These are phyloP conservation scores for Elaphurus davidianus DNA, from an alignment of 2,113 vertebrate species.

Conservation along the genomic window DNA sequence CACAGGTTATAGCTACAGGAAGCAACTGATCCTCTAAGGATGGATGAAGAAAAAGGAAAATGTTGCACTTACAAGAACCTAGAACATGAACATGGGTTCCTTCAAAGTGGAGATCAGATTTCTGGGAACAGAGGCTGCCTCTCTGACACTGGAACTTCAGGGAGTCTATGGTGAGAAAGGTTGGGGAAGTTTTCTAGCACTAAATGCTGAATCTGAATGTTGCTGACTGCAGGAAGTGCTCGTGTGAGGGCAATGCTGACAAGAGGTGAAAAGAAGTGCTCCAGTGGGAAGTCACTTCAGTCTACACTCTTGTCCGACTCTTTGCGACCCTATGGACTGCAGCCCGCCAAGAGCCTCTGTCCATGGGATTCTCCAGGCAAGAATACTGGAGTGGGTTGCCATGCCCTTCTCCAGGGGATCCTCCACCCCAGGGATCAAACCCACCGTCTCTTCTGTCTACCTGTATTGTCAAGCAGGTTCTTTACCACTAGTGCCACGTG, in stretches of 20 bases:
- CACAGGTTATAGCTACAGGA: not conserved
- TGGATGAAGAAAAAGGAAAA: not conserved
- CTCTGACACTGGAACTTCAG: not conserved
- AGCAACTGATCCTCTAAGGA: not conserved
- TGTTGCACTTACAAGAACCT: not conserved
- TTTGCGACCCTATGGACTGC: accelerated
- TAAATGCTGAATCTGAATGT: not conserved
- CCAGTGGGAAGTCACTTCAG: not conserved
- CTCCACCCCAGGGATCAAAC: not conserved
- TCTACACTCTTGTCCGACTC: not conserved
- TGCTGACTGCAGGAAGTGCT: not conserved
- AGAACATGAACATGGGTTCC: not conserved
- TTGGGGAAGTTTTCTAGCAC: no score
- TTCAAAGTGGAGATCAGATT: not conserved
- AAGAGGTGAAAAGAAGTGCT: not conserved
- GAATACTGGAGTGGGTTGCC: not conserved
- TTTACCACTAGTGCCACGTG: not conserved
- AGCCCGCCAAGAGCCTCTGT: not conserved
- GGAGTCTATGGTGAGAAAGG: not conserved
- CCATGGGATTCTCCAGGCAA: not conserved
- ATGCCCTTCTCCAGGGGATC: not conserved
- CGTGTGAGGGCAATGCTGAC: not conserved
- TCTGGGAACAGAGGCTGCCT: not conserved
- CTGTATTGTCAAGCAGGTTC: not conserved
- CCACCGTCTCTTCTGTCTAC: not conserved